Percentiles rank a stretch among this genome's conserved stretches.
These are phyloP conservation scores for Malurus melanocephalus DNA, from an alignment of 2,113 vertebrate genomes.

Conservation along the genomic window DNA sequence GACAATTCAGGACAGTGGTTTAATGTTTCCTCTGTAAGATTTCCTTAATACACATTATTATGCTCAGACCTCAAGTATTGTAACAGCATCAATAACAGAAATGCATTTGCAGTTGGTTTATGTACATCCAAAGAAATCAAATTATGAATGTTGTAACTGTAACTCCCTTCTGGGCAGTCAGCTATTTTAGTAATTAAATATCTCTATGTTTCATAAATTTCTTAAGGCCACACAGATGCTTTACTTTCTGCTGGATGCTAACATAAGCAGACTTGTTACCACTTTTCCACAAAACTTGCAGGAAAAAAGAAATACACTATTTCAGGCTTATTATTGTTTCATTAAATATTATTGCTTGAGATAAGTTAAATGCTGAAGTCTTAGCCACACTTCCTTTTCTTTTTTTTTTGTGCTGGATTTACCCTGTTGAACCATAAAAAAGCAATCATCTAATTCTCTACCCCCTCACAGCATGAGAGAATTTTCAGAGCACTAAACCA, in stretches of 20 bases:
- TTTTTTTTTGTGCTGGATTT: not conserved
- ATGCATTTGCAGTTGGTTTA: not conserved
- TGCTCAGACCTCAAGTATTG: not conserved
- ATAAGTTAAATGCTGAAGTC: not conserved
- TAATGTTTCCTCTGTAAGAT: constrained; percentile 5
- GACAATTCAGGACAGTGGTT: not conserved
- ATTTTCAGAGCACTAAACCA: not conserved
- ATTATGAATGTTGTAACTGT: not conserved
- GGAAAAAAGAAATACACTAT: not conserved
- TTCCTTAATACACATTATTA: not conserved
- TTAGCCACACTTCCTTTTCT: not conserved
- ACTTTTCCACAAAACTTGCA: not conserved
- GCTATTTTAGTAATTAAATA: not conserved
- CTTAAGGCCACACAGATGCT: not conserved
- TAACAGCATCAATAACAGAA: not conserved
- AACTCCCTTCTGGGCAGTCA: not conserved
- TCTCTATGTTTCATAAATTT: not conserved
- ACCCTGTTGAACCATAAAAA: not conserved
- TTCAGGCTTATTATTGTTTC: not conserved
- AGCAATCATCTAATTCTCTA: not conserved
- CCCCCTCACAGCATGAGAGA: not conserved
- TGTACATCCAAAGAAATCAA: not conserved
- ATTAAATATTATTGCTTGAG: not conserved
- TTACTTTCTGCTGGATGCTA: not conserved
- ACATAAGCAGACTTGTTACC: not conserved